Evolutionary conservation across 2,797 vertebrate species (phyloP).

Genomic region (Sebastes cheni): DNA sequence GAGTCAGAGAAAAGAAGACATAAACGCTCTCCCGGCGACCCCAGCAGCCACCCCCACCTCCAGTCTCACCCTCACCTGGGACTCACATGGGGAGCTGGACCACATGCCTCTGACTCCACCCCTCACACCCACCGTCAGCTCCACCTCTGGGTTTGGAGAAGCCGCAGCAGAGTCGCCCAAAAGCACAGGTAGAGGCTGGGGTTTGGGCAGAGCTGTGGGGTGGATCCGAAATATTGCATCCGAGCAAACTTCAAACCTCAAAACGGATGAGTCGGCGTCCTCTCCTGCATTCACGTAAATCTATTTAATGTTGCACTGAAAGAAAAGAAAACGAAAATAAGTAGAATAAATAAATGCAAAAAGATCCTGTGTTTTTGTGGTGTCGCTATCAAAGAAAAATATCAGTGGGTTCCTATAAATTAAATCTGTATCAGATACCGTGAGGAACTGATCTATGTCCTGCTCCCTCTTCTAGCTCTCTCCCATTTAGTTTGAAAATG

Average conservation of each 20-base stretch:
- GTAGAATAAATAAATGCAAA: conserved; percentile 6
- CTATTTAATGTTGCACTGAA: not conserved
- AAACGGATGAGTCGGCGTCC: not conserved
- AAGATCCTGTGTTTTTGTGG: not conserved
- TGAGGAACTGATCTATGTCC: not conserved
- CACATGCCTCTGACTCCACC: conserved; percentile 45
- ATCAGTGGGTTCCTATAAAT: not conserved
- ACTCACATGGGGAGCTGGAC: not conserved
- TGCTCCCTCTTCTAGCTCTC: not conserved
- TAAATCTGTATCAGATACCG: not conserved
- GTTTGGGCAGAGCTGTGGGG: conserved; percentile 19
- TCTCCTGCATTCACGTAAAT: not conserved
- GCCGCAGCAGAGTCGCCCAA: not conserved
- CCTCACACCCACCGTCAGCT: conserved; percentile 25
- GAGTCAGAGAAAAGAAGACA: not conserved
- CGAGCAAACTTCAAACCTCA: not conserved
- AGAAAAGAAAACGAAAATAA: not conserved
- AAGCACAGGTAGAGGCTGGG: conserved; percentile 24
- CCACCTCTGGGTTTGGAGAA: not conserved
- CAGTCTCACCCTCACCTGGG: conserved; percentile 5
- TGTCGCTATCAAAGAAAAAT: not conserved
- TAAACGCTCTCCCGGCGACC: not conserved
- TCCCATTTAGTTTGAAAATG: too few species aligned
- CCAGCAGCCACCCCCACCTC: conserved; percentile 18
- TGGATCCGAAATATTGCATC: conserved; percentile 39